Conservation (phyloP, 92 coral and sea anemone genomes). For the Epizoanthus ramosus region DNA sequence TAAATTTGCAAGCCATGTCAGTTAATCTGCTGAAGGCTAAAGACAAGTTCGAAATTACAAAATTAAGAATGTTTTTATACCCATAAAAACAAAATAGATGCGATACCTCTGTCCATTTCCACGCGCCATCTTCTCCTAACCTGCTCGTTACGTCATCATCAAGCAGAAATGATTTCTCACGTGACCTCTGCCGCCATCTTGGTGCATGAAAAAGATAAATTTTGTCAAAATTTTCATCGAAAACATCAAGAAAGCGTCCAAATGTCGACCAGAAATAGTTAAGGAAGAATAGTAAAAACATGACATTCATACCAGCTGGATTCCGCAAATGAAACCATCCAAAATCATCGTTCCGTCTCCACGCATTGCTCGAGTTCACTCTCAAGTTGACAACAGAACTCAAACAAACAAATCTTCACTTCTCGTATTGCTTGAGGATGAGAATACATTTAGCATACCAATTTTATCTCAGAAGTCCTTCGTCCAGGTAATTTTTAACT, state of each 20-base stretch:
- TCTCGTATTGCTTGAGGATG: constrained; percentile 26
- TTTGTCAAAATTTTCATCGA: constrained; percentile 46
- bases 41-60: not conserved
- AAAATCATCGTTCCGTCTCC: constrained; percentile 19
- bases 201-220: constrained; percentile 58
- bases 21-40: not conserved
- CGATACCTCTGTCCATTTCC: not conserved
- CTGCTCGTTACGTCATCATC: constrained; percentile 56
- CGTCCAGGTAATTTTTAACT: constrained; percentile 7
- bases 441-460: not conserved
- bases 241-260: constrained; percentile 37
- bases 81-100: not conserved
- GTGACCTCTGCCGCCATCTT: constrained; percentile 91
- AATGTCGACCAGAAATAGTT: constrained; percentile 30
- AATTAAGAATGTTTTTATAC: not conserved
- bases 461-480: not conserved
- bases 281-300: constrained; percentile 53
- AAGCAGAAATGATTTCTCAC: constrained; percentile 48
- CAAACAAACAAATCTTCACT: constrained; percentile 23
- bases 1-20: not conserved
- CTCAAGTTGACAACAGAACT: constrained; percentile 27
- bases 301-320: constrained; percentile 17
- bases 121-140: constrained; percentile 72
- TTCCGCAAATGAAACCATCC: constrained; percentile 25
- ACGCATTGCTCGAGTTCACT: constrained; percentile 35